A percentile compares a stretch with the other conserved stretches of the same genome.
phyloP scores from a whole-genome alignment of 1,140 invertebrate genomes.

The Trigoniulus corallinus region DNA sequence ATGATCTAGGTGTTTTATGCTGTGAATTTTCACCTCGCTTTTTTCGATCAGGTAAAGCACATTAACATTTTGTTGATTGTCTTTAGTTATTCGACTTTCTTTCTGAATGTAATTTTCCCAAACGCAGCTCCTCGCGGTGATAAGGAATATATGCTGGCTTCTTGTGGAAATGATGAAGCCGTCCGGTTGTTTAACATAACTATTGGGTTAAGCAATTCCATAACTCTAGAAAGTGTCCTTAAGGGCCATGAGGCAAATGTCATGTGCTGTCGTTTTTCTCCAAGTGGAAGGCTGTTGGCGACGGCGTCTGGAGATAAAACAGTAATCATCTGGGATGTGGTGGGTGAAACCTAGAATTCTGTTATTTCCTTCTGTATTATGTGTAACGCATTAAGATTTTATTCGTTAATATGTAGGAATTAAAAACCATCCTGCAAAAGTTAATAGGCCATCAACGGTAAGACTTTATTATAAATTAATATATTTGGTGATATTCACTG shows the following conservation, averaged over 20 bases:
- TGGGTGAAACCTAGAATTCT: no score
- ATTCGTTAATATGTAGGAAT: constrained; percentile 10
- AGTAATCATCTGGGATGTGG: constrained; percentile 45
- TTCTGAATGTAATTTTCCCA: not conserved
- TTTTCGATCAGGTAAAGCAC: no score
- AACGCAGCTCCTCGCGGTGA: not conserved
- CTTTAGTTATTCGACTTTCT: no score
- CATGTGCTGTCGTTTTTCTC: constrained; percentile 41
- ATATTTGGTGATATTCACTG: no score
- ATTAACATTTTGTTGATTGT: constrained; percentile 5
- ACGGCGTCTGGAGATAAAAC: constrained; percentile 52
- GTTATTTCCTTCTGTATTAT: constrained; percentile 2
- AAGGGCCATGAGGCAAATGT: constrained; percentile 25
- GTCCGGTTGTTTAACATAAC: constrained; percentile 53
- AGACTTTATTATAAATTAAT: not conserved
- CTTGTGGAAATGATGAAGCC: constrained; percentile 51
- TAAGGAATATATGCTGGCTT: constrained; percentile 37
- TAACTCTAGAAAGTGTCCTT: not conserved
- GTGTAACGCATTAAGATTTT: constrained; percentile 21
- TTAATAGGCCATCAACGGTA: constrained; percentile 40
- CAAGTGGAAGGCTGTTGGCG: constrained; percentile 38
- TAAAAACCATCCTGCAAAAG: constrained; percentile 19
- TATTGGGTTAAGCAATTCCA: constrained; percentile 17
- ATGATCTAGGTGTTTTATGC: constrained; percentile 52
- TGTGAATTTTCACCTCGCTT: constrained; percentile 44